These are phyloP conservation scores for Euglossa dilemma DNA, from an alignment of 1,140 invertebrate species.

Conservation along the genomic window DNA sequence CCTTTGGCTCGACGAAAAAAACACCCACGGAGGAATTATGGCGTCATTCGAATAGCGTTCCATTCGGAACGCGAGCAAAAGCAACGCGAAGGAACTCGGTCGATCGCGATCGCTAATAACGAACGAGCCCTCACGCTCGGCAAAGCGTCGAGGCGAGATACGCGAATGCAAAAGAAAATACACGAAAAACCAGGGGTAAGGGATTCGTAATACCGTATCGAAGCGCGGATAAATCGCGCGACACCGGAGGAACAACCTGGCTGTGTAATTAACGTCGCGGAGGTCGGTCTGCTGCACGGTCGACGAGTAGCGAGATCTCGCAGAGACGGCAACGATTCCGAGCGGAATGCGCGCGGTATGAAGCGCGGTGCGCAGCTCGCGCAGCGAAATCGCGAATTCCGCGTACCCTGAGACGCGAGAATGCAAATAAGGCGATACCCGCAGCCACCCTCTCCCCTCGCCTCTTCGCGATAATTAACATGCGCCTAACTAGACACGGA, in stretches of 20 bases:
- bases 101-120: not conserved
- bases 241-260: not conserved
- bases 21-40: not conserved
- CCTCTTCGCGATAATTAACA: conserved; percentile 68
- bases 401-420: conserved; percentile 39
- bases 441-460: not conserved
- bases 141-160: not conserved
- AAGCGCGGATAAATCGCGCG: conserved; percentile 16
- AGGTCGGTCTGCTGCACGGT: not conserved
- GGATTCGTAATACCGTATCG: conserved; percentile 25
- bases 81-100: not conserved
- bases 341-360: not conserved
- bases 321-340: conserved; percentile 5
- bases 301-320: not conserved
- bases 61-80: too few relatives aligned
- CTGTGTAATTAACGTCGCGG: conserved; percentile 34
- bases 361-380: conserved; percentile 1
- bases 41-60: not conserved
- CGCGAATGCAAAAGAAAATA: too few relatives aligned
- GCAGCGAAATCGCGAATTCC: conserved; percentile 23
- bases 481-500: conserved; percentile 69
- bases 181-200: not conserved
- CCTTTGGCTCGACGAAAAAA: not conserved
- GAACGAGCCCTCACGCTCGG: too few relatives aligned
- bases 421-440: conserved; percentile 64